A percentile compares a stretch with the other conserved stretches of the same genome.
These are phyloP conservation scores for Trichoplax adhaerens DNA, from an alignment of 37 sponge, comb jelly and placozoan genomes.

Conservation along the genomic window DNA sequence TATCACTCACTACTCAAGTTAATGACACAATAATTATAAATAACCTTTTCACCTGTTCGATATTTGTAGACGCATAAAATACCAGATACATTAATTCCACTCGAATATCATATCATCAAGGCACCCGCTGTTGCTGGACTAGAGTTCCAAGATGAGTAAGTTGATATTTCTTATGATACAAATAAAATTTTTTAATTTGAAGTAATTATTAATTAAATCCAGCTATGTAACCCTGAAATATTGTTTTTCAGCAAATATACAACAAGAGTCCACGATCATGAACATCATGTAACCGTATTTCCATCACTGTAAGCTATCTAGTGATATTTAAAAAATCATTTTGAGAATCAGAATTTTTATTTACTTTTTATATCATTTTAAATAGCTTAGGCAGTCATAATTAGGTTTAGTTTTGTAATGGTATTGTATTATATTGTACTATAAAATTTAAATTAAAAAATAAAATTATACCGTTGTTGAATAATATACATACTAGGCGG, in stretches of 20 bases:
- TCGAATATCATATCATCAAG: constrained; percentile 83
- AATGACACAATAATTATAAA: constrained; percentile 9
- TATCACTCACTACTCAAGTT: neutral
- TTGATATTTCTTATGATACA: neutral
- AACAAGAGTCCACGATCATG: constrained; percentile 48
- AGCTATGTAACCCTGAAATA: no score
- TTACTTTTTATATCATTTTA: no score
- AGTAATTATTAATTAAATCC: no score
- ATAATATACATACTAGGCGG: constrained; percentile 7
- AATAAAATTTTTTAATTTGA: no score
- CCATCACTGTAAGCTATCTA: constrained; percentile 38
- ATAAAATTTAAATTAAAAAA: no score
- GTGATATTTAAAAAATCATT: no score
- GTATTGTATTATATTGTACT: no score
- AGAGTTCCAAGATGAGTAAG: constrained; percentile 66
- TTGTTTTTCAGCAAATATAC: constrained; percentile 25
- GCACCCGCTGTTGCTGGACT: constrained; percentile 71
- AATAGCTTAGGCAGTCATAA: no score
- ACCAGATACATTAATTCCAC: constrained; percentile 63
- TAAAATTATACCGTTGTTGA: no score
- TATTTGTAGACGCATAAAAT: neutral
- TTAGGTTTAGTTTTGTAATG: no score
- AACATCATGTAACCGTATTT: constrained; percentile 61
- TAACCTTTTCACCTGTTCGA: constrained; percentile 7
- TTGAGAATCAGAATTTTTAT: no score